These are phyloP conservation scores for Peromyscus melanophrys DNA, from an alignment of 2,797 vertebrate genomes.

Conservation along the genomic window DNA sequence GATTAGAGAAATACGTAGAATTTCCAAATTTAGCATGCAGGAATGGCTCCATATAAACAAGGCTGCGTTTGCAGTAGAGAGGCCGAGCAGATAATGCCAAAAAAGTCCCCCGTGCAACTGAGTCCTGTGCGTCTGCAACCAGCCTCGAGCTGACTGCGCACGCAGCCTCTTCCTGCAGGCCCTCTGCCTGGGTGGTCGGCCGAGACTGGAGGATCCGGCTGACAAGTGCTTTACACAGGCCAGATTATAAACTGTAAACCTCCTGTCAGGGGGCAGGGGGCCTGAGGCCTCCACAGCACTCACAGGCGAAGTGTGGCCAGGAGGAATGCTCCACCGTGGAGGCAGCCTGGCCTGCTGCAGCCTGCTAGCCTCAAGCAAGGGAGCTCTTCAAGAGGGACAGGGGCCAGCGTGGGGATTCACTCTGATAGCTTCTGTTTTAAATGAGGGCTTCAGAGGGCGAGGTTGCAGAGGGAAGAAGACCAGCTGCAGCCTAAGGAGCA, in stretches of 20 bases:
- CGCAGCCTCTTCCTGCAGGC: constrained; percentile 91
- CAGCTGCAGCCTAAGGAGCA: constrained; percentile 35
- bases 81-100: constrained; percentile 90
- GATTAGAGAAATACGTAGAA: constrained; percentile 88
- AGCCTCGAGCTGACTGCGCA: constrained; percentile 88
- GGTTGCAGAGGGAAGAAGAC: constrained; percentile 56
- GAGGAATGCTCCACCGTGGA: constrained; percentile 59
- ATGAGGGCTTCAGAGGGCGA: constrained; percentile 78
- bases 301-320: constrained; percentile 87
- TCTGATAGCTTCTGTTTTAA: not conserved
- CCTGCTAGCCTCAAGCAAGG: not conserved
- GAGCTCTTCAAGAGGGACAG: constrained; percentile 74
- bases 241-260: constrained; percentile 98
- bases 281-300: constrained; percentile 90
- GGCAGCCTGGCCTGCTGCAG: not conserved
- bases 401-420: constrained; percentile 37
- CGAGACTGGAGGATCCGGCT: constrained; percentile 94
- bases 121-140: constrained; percentile 91
- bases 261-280: constrained; percentile 92
- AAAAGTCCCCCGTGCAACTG: constrained; percentile 90
- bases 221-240: constrained; percentile 95
- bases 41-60: constrained; percentile 94
- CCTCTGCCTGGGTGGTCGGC: constrained; percentile 96
- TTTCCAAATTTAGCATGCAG: constrained; percentile 94
- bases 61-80: constrained; percentile 89